Evolutionary conservation across 2,888 invertebrate species (phyloP).

Genomic region (Sicus ferrugineus): DNA sequence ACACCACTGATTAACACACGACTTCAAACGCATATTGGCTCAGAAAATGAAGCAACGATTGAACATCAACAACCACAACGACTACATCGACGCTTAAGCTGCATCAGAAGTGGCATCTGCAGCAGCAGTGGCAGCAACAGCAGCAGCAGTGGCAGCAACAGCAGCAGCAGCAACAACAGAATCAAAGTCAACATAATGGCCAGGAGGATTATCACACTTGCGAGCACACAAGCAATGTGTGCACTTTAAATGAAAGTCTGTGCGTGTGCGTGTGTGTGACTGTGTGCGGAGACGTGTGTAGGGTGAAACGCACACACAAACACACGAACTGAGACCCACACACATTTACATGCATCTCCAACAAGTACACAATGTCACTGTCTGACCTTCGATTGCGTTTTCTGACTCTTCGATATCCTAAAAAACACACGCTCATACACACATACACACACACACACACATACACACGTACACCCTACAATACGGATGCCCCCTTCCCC

Average conservation of each 20-base stretch:
- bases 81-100: neutral
- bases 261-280: neutral
- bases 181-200: constrained; percentile 30
- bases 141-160: neutral
- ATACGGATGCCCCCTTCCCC: neutral
- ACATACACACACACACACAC: constrained; percentile 30
- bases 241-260: neutral
- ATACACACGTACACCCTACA: neutral
- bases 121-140: neutral
- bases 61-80: neutral
- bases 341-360: neutral
- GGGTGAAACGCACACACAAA: neutral
- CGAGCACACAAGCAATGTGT: constrained; percentile 15
- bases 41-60: neutral
- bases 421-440: neutral
- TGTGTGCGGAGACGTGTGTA: too few relatives aligned
- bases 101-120: neutral
- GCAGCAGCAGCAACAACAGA: constrained; percentile 13
- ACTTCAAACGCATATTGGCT: neutral
- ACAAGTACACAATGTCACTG: constrained; percentile 11
- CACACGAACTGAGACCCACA: neutral
- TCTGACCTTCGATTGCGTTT: constrained; percentile 32
- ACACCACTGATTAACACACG: neutral
- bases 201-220: constrained; percentile 31
- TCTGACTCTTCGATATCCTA: neutral